Evolutionary conservation across 2,888 invertebrate genomes (phyloP), one percentile per base, ranked within the genome.

Genomic region (Alsophila aescularia): DNA sequence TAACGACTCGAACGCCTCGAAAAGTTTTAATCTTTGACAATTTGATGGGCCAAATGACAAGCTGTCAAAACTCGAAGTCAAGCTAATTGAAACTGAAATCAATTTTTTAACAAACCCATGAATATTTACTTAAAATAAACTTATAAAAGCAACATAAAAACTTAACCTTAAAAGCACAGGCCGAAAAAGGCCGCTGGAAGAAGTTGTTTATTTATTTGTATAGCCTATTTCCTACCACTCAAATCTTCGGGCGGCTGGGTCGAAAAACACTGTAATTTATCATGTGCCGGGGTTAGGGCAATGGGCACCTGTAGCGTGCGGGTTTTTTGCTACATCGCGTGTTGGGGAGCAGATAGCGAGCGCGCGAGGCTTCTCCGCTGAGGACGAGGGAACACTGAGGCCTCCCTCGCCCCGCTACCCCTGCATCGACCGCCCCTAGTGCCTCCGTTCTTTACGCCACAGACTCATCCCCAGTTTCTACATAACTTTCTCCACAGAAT

Each of bases 291-390:
- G 67, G 73, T 69, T 62, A 55, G 61, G 72, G 81, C 86, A 86
- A 87, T 56, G 61, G 72, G 81, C 86, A 86, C 85, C 85, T 86
- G 85, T 86, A 75, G 87, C 79, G 71, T 79, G 69, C 65, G 53
- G 51, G 69, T 73, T 75, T 80, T 77, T 76, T 76, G 73, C 73
- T 72, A 73, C 77, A 75, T 80, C 78, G 78, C 77, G 77, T 70
- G 70, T 61, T 63, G 62, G 62, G 60, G 65, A 66, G 60, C 60
- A 64, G 69, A 64, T 70, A 64, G 70, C 73, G 73, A 72, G 67
- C 79, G 83, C 73, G 73, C 78, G 79, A 61, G 61, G 55, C 31
- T 58, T 71, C 67, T 69, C 73, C 72, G 61, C 70, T 65, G 69
- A 71, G 69, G 72, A 76, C 72, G 68, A 62, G 71, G 73, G 66